phyloP scores from a whole-genome alignment of 2,113 vertebrate species.

The Myotis lucifugus region DNA sequence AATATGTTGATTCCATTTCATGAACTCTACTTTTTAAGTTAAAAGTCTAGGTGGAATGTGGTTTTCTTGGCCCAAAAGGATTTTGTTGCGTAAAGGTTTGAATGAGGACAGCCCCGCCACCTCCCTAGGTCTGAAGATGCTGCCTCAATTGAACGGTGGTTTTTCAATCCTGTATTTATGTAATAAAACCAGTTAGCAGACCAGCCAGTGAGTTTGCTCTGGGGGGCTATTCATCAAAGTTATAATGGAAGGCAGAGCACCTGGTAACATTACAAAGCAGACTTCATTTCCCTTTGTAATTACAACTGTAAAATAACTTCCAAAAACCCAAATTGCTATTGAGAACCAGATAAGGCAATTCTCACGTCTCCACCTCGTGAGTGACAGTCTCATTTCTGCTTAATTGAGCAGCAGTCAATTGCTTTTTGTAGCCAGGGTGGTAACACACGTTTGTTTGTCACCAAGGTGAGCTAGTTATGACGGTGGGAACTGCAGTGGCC shows the following conservation, averaged over 20 bases:
- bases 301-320: conserved; percentile 79
- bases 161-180: conserved; percentile 41
- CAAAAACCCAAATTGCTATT: conserved; percentile 74
- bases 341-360: conserved; percentile 79
- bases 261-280: conserved; percentile 50
- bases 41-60: conserved; percentile 25
- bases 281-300: conserved; percentile 76
- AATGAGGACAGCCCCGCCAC: not conserved
- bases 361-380: conserved; percentile 72
- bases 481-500: not conserved
- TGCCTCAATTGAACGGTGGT: conserved; percentile 15
- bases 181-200: conserved; percentile 55
- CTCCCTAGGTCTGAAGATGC: not conserved
- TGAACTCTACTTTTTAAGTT: conserved; percentile 23
- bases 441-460: conserved; percentile 54
- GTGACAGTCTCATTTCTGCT: conserved; percentile 81
- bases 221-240: conserved; percentile 57
- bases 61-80: not conserved
- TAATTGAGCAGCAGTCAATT: conserved; percentile 81
- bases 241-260: conserved; percentile 48
- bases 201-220: conserved; percentile 54
- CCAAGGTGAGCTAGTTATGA: not conserved
- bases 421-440: conserved; percentile 70
- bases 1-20: not conserved
- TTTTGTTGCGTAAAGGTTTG: conserved; percentile 33